A percentile compares a stretch with the other conserved stretches of the same genome.
These are phyloP conservation scores for Microtus ochrogaster DNA, from an alignment of 2,113 vertebrate species.

Conservation along the genomic window DNA sequence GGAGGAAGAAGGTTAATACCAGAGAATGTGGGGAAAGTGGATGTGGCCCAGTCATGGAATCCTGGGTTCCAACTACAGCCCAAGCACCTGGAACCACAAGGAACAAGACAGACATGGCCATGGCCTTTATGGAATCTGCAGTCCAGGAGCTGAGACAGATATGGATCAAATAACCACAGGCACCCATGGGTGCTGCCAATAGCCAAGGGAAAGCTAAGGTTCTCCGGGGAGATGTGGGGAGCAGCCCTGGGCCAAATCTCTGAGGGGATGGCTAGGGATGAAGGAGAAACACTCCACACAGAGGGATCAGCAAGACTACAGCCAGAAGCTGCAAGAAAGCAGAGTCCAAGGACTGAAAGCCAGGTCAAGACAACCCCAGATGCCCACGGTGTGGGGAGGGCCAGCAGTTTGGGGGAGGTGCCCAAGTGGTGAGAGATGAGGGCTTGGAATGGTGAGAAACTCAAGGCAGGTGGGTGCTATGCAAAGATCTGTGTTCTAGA, in stretches of 20 bases:
- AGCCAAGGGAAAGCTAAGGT: neutral
- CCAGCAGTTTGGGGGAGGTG: neutral
- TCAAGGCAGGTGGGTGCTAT: neutral
- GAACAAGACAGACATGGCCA: constrained; percentile 31
- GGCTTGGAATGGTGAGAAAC: neutral
- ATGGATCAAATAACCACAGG: constrained; percentile 53
- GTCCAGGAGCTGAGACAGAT: constrained; percentile 45
- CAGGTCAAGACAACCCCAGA: neutral
- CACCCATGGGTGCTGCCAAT: neutral
- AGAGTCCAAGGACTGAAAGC: neutral
- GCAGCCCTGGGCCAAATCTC: constrained; percentile 16
- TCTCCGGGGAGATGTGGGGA: neutral
- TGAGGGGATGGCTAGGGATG: neutral
- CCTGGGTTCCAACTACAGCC: neutral
- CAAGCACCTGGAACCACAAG: neutral
- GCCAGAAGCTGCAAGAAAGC: neutral
- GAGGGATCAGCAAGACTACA: neutral
- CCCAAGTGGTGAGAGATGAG: neutral
- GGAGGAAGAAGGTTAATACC: neutral
- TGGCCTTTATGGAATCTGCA: neutral
- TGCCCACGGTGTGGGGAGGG: neutral
- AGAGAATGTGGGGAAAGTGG: neutral
- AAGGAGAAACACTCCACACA: neutral
- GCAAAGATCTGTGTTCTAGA: constrained; percentile 39
- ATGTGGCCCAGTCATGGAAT: neutral